Evolutionary conservation across 2,113 vertebrate species (phyloP), one percentile per base, ranked within the genome.

Genomic region (Eulacestoma nigropectus): DNA sequence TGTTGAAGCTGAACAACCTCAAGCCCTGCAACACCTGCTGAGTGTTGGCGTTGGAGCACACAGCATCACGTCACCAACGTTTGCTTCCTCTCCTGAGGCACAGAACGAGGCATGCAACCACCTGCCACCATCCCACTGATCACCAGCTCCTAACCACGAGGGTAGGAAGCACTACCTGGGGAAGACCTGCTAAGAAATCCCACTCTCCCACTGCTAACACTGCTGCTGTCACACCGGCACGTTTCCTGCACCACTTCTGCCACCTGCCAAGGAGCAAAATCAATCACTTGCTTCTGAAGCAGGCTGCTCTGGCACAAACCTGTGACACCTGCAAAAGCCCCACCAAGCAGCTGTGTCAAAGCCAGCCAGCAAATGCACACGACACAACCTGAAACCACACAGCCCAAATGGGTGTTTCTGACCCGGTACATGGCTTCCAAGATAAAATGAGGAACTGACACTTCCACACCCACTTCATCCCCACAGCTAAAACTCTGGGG

Each of bases 51-150:
- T 6, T 26, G 47, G 80, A 41, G 18, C 37, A 46, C 0, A 1
- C 59, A 82, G 69, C 62, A 35, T 2, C 0, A 0, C 10, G 35
- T 29, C 22, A 3, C 32, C 59, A 57, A 8, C 0, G 0, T 11
- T 12, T n/a, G 16, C 20, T 8, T 60, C 72, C 55, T n/a, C 72
- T 80, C 64, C 78, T 11, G 6, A 33, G 30, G 69, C 1, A 1
- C 81, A 90, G 70, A n/a, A 64, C 0, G 0, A 81, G 52, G 73
- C 77, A 27, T 17, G 41, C 2, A 5, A 16, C 18, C 1, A 0
- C 50, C 33, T 80, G 73, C 39, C 22, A 2, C 3, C 46, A 69
- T 1, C 37, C 41, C 29, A 6, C 8, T 3, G 39, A 72, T 5
- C 65, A 32, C 39, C 70, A 93, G 74, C 62, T 89, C n/a, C 55